Conservation (phyloP, 2,888 invertebrate species). For the Coelopa pilipes region DNA sequence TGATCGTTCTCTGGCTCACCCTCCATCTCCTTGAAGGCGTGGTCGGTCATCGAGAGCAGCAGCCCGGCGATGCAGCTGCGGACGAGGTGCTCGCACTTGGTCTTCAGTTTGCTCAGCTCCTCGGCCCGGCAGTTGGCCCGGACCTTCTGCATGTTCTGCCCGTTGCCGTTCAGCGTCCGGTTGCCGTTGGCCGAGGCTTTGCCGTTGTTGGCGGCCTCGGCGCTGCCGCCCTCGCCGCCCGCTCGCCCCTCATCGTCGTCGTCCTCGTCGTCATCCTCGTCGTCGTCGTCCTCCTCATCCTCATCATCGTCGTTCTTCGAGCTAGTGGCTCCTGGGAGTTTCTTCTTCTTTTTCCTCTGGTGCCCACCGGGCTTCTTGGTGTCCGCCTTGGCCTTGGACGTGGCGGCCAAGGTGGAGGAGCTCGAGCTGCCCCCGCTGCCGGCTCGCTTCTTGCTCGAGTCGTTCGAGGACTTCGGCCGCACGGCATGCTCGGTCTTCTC, state of each 20-base stretch:
- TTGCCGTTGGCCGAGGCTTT: conserved; percentile 32
- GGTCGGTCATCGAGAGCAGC: conserved; percentile 80
- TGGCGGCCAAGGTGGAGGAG: not conserved
- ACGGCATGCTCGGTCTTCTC: conserved; percentile 24
- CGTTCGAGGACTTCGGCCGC: conserved; percentile 33
- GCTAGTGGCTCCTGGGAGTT: conserved; percentile 13
- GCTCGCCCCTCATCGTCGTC: conserved; percentile 27
- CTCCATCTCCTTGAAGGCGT: conserved; percentile 88
- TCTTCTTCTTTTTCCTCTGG: conserved; percentile 36
- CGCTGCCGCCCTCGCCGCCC: conserved; percentile 27
- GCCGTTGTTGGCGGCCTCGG: not conserved
- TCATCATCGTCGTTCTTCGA: conserved; percentile 21
- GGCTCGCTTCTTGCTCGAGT: conserved; percentile 31
- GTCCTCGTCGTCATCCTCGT: not conserved
- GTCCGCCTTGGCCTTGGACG: not conserved
- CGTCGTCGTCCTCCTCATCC: conserved; percentile 29
- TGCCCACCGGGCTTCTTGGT: not conserved
- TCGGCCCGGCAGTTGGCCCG: conserved; percentile 85
- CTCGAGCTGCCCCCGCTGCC: not conserved
- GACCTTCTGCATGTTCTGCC: conserved; percentile 71
- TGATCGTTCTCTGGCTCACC: conserved; percentile 68
- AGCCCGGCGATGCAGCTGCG: conserved; percentile 86
- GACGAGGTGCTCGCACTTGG: conserved; percentile 79
- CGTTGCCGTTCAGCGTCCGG: conserved; percentile 40
- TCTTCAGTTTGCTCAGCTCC: conserved; percentile 78